Evolutionary conservation across 2,113 vertebrate species (phyloP), one percentile per base, ranked within the genome.

Genomic region (Notiomystis cincta): DNA sequence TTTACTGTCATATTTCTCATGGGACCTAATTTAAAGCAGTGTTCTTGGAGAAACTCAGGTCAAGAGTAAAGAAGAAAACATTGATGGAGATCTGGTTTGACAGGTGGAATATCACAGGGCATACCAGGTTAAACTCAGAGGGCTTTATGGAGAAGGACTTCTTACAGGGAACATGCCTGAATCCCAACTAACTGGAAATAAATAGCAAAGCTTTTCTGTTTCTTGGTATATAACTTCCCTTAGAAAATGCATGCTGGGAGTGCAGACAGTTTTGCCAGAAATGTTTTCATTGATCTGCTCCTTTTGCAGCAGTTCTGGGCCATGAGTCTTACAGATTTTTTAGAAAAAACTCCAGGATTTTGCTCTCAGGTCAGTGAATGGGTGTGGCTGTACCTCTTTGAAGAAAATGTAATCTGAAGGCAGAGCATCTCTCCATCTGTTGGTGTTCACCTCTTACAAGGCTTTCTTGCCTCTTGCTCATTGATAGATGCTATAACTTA

Each of bases 11-110:
- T 92, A 88, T 93, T 96, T 79, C 97, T 97, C 95, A 20, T 96
- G 97, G 96, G 97, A 97, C 91, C 95, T 96, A 96, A 98, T 98
- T 98, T 98, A 97, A 97, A 98, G 56, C 93, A 85, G 86, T 73
- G 78, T 81, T 97, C 64, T 93, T 93, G 56, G 97, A 96, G 97
- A 97, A 97, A 94, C 93, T 33, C 89, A 95, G 97, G 98, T 97
- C 98, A 97, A 62, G 60, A 97, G 93, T 90, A 91, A 98, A 96
- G 93, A 50, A 64, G 82, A 76, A 80, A 62, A 72, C 83, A 65
- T 28, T 93, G 96, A 97, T 9, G 87, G 90, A 92, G 96, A 98
- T 98, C 45, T 30, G 11, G n/a, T 65, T 72, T 97, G 98, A 98
- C 97, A 97, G 97, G 48, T 61, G 93, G 71, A 84, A 71, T 88